phyloP scores from a whole-genome alignment of 2,888 invertebrate species.

The Eurytoma californica region DNA sequence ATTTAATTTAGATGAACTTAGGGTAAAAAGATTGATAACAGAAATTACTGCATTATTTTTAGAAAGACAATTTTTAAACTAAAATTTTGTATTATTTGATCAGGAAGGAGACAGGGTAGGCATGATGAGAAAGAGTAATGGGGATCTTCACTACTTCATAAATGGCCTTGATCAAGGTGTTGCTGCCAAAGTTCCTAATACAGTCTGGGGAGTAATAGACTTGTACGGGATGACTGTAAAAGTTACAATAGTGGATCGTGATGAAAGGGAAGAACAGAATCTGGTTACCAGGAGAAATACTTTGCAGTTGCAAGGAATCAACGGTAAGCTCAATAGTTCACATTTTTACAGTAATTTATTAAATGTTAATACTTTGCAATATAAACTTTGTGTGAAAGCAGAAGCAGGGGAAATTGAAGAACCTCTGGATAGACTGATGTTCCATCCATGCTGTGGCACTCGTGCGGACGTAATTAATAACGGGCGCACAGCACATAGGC shows the following conservation, averaged over 20 bases:
- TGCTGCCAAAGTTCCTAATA: conserved; percentile 87
- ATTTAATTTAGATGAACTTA: conserved; percentile 94
- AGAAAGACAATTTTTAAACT: not conserved
- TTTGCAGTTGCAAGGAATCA: conserved; percentile 76
- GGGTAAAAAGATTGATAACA: conserved; percentile 76
- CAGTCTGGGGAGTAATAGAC: conserved; percentile 96
- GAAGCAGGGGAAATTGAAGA: conserved; percentile 71
- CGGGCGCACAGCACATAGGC: conserved; percentile 92
- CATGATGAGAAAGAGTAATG: conserved; percentile 89
- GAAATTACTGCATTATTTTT: not conserved
- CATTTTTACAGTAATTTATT: not conserved
- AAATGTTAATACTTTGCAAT: not conserved
- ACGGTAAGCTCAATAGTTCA: conserved; percentile 13
- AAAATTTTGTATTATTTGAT: conserved; percentile 32
- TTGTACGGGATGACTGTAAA: conserved; percentile 96
- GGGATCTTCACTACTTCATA: conserved; percentile 93
- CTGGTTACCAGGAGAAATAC: conserved; percentile 83
- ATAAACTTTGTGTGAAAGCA: conserved; percentile 36
- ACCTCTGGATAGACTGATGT: conserved; percentile 83
- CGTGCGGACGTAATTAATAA: conserved; percentile 94
- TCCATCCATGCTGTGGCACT: conserved; percentile 93
- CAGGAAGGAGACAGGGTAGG: conserved; percentile 94
- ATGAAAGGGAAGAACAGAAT: conserved; percentile 86
- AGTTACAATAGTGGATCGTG: conserved; percentile 90
- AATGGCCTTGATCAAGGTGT: conserved; percentile 95